Base-by-base conservation (phyloP, 2,888 invertebrate genomes). In the Diarsia brunnea region DNA sequence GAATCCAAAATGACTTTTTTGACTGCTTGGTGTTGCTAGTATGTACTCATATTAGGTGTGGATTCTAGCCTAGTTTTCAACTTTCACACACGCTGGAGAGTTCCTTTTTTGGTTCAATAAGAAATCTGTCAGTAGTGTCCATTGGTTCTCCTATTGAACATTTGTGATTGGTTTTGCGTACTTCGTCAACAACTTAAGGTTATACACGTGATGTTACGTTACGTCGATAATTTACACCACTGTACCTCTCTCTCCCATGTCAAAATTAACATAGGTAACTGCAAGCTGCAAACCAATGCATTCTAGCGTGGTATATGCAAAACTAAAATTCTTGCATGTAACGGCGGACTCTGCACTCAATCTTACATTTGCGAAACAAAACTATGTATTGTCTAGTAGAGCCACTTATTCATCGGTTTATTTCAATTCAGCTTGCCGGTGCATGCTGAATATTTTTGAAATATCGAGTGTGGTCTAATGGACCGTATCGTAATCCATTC, bases 401-500 rank as follows among this genome's bases (percentile, higher is more conserved):
- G 63, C 27, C 24, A 60, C 16, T 27, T 71, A 73, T 84, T 71
- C 60, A 64, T 58, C 24, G 24, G n/a, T n/a, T n/a, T n/a, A n/a
- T n/a, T n/a, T n/a, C n/a, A n/a, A n/a, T n/a, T n/a, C n/a, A n/a
- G n/a, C n/a, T n/a, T n/a, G n/a, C n/a, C n/a, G n/a, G n/a, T n/a
- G n/a, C n/a, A n/a, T n/a, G n/a, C 47, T 69, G 75, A 74, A 73
- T 76, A 85, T 68, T 79, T 76, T 76, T 60, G 66, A 66, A 38
- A 19, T 82, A 68, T 67, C 72, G 68, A 70, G 55, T 82, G 73
- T 85, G 68, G 65, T 84, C 82, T 93, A 94, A 94, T 95, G 93
- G 92, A 91, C 91, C 94, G 92, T 91, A 87, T 89, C 90, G 88
- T 87, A 88, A 91, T 91, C 89, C 88, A 92, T 92, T 93, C 90